Evolutionary conservation across 2,113 vertebrate genomes (phyloP), one percentile per base, ranked within the genome.

Genomic region (Leucopsar rothschildi): DNA sequence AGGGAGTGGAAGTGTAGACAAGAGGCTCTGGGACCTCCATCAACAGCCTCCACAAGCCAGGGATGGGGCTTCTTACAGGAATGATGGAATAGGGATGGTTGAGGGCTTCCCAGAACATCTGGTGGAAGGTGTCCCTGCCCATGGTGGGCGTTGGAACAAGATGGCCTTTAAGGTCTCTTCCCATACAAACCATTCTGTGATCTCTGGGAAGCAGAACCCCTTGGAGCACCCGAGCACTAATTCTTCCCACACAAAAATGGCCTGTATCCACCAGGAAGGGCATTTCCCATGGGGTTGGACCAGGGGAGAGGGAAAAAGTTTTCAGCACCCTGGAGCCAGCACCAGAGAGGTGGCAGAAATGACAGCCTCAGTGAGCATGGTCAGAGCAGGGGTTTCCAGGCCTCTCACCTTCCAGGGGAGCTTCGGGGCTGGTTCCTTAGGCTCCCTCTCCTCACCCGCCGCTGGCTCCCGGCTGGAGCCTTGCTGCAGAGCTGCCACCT

Each of bases 401-500:
- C 55, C 20, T 90, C 97, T 93, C 83, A 98, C 98, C 97, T 98
- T 98, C 98, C 98, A 98, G 44, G 97, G 95, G 52, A 91, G 78
- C 45, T 98, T 98, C 0, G 93, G 92, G 0, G 71, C 96, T 9
- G 95, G 35, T 23, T 98, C 98, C 95, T 97, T 94, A 21, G 88
- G 80, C 71, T 96, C 95, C 55, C 95, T 96, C 65, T 96, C 97
- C 15, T 98, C 98, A 10, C 94, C 96, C 1, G 39, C 63, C 0
- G 44, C 71, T 23, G 90, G 94, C 49, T 98, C 98, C 52, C 80
- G 93, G 5, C 23, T 3, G 0, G 96, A 13, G 1, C 97, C 97
- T 45, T 98, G 98, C 95, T 98, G 98, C 86, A 98, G 95, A 92
- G 92, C 90, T 12, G 96, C 97, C 77, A 98, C 97, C 98, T 98